Percentiles rank a stretch among this genome's conserved stretches.
Evolutionary conservation across 1,140 invertebrate genomes (phyloP).

Genomic region (Euwallacea fornicatus): DNA sequence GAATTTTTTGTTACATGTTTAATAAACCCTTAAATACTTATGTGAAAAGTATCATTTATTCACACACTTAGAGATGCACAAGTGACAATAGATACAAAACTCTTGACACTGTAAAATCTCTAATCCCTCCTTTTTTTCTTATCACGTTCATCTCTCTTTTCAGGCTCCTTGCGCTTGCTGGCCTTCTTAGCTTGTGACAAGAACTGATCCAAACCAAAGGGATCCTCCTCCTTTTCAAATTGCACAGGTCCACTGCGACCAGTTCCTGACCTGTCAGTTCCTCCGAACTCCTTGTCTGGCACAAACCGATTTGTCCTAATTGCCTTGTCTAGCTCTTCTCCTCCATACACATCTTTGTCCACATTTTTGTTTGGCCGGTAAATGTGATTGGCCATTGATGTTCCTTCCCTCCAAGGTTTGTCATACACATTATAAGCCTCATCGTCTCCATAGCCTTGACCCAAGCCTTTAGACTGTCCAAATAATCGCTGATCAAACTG

Average conservation of each 20-base stretch:
- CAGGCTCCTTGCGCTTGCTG: conserved; percentile 59
- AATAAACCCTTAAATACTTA: too few relatives aligned
- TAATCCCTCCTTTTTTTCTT: conserved; percentile 50
- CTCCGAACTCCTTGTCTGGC: conserved; percentile 95
- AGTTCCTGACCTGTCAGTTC: conserved; percentile 72
- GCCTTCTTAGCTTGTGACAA: conserved; percentile 94
- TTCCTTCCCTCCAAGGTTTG: conserved; percentile 86
- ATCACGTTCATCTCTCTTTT: conserved; percentile 47
- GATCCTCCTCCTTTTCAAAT: conserved; percentile 95
- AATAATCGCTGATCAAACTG: conserved; percentile 97
- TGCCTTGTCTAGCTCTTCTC: conserved; percentile 75
- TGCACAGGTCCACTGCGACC: conserved; percentile 92
- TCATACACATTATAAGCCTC: conserved; percentile 98
- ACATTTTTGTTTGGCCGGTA: conserved; percentile 89
- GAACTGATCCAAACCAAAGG: conserved; percentile 97
- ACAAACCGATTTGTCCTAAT: conserved; percentile 93
- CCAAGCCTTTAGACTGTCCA: conserved; percentile 94
- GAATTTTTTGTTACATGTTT: too few relatives aligned
- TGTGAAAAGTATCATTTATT: too few relatives aligned
- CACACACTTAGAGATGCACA: too few relatives aligned
- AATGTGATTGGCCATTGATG: conserved; percentile 82
- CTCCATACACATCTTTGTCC: conserved; percentile 90
- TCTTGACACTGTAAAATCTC: not conserved
- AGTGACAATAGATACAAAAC: too few relatives aligned
- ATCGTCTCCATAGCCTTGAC: conserved; percentile 86